Percentiles rank a stretch among this genome's conserved stretches.
Conservation (phyloP, 2,888 invertebrate genomes). For the Arrhopalites spinosus region DNA sequence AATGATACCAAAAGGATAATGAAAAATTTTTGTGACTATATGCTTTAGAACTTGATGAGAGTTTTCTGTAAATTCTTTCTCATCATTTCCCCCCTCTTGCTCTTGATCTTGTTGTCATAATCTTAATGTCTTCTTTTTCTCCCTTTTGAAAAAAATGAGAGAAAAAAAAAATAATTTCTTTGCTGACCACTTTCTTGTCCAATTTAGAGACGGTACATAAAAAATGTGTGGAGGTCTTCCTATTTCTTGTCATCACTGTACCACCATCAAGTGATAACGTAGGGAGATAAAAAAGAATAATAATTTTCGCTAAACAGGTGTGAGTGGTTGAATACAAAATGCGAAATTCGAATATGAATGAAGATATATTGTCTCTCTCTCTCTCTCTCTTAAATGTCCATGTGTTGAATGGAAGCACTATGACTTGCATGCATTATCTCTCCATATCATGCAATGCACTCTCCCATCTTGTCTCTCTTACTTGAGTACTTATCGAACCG, state of each 20-base stretch:
- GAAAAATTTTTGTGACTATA: too few species aligned
- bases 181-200: not conserved
- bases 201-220: not conserved
- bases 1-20: too few species aligned
- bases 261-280: not conserved
- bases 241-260: constrained; percentile 17
- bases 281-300: not conserved
- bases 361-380: too few species aligned
- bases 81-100: not conserved
- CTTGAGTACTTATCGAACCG: constrained; percentile 10
- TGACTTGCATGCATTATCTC: constrained; percentile 1
- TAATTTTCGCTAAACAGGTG: constrained; percentile 7
- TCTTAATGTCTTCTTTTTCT: not conserved
- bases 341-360: not conserved
- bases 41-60: not conserved
- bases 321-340: too few species aligned
- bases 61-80: not conserved
- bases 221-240: constrained; percentile 6
- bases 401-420: not conserved
- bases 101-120: not conserved
- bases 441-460: too few species aligned
- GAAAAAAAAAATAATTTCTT: not conserved
- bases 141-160: not conserved
- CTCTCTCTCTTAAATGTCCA: not conserved
- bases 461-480: too few species aligned